Evolutionary conservation across 1,140 invertebrate species (phyloP), one percentile per base, ranked within the genome.

Genomic region (Euschistus heros): DNA sequence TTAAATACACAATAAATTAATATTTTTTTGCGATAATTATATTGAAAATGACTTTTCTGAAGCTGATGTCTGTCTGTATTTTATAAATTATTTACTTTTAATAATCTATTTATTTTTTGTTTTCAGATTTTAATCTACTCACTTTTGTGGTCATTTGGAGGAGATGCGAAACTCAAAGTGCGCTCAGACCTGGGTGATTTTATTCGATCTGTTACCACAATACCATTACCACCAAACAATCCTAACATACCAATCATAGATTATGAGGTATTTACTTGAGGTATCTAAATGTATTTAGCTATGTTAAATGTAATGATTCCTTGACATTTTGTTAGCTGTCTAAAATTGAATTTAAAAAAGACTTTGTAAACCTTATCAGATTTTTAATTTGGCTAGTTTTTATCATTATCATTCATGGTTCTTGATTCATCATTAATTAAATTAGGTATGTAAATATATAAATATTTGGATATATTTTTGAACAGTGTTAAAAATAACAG

Each of bases 81-180:
- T 37, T 37, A 13, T 10, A 37, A 1, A 37, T 37, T 1, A 13
- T 37, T 37, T 4, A 37, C 5, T 8, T 30, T 30, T 30, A 8
- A 5, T 4, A n/a, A 10, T 50, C 3, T n/a, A 1, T 1, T 50
- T 4, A 27, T 57, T 57, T 57, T 26, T 17, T 4, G 26, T 57
- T 22, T 57, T 22, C 13, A 57, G 54, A 15, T 63, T 64, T 78
- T 99, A 27, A 82, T 98, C 0, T 95, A 97, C 76, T 88, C 91
- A 0, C 75, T 99, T 17, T 76, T 99, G 7, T 99, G 97, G 97
- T 95, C 95, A 66, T 98, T 99, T 73, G 86, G 94, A 66, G 97
- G 97, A 50, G 97, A 99, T 80, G 93, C 94, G 14, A 97, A 96
- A 77, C 80, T 99, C 4, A 98, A 98, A 80, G 89, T 93, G 33